These are phyloP conservation scores for Eulemur mongoz DNA, from an alignment of 2,797 vertebrate genomes.

Conservation along the genomic window DNA sequence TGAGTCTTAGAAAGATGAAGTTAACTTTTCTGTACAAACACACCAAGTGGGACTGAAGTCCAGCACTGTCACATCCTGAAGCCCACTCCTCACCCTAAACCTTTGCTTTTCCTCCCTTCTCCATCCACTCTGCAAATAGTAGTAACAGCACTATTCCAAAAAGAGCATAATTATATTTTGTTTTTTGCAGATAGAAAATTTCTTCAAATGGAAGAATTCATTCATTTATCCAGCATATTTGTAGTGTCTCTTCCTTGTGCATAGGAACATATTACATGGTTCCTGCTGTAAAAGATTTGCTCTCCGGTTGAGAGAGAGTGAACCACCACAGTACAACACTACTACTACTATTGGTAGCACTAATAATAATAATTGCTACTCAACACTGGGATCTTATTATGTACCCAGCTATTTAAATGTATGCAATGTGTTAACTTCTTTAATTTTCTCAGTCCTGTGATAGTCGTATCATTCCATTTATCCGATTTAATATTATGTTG, in stretches of 20 bases:
- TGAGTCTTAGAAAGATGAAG: background rate
- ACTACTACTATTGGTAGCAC: background rate
- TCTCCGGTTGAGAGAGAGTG: background rate
- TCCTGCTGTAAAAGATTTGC: background rate
- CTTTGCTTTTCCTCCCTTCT: background rate
- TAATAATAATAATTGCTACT: background rate
- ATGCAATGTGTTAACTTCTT: background rate
- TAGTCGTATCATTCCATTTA: background rate
- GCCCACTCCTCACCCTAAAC: background rate
- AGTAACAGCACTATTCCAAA: background rate
- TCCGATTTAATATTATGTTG: background rate
- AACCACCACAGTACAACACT: background rate
- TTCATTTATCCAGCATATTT: background rate
- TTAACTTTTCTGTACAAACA: background rate
- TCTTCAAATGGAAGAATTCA: background rate
- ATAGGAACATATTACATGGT: background rate
- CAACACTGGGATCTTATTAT: background rate
- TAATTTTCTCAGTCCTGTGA: background rate
- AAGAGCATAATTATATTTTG: background rate
- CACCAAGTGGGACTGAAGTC: background rate
- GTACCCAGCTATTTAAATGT: background rate
- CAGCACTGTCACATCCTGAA: background rate
- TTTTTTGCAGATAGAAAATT: background rate
- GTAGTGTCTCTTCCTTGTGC: background rate
- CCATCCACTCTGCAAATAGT: background rate